Base-by-base conservation (phyloP, 2,797 vertebrate species). In the Channallabes apus region DNA sequence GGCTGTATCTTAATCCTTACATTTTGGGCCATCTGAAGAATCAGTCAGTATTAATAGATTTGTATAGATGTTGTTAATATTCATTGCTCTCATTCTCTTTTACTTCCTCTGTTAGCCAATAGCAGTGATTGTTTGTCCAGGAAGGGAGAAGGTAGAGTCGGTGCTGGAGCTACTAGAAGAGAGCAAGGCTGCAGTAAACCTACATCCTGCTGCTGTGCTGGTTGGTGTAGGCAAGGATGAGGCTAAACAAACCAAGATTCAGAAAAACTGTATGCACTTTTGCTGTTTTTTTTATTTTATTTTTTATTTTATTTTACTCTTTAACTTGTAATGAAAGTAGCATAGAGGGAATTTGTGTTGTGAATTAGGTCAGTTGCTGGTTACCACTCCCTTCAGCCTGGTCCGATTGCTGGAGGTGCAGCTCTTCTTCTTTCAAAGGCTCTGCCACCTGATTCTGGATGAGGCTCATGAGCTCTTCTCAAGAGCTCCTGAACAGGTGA, bases 371-470 rank as follows among this genome's bases (percentile, higher is more conserved):
- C 93, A 95, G 76, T 58, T 99, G 69, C 86, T 97, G 0, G 94
- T 99, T 83, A 97, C 96, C 65, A 99, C 97, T 0, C 96, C 97
- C 0, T 94, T 95, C 80, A 96, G 93, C 80, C 88, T 99, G 71
- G 90, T 94, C 56, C 95, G 97, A 35, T 93, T 99, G 75, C 91
- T 98, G 86, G 92, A 93, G 4, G 88, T 88, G 41, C 94, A 96
- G 68, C 89, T 93, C 78, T 93, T 96, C 61, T 87, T 96, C 4
- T 96, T 99, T 88, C 90, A 95, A 82, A 93, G 95, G 82, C 91
- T 99, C 56, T 95, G 94, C 51, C 97, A 98, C 89, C 93, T 99
- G 64, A 89, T 98, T 77, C 90, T 99, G 80, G 97, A 99, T 71
- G 96, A 97, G 79, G 90, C 93, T 0, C 95, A 97, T n/a, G 82